phyloP scores from a whole-genome alignment of 2,797 vertebrate species.

The Ctenochaetus hawaiiensis region DNA sequence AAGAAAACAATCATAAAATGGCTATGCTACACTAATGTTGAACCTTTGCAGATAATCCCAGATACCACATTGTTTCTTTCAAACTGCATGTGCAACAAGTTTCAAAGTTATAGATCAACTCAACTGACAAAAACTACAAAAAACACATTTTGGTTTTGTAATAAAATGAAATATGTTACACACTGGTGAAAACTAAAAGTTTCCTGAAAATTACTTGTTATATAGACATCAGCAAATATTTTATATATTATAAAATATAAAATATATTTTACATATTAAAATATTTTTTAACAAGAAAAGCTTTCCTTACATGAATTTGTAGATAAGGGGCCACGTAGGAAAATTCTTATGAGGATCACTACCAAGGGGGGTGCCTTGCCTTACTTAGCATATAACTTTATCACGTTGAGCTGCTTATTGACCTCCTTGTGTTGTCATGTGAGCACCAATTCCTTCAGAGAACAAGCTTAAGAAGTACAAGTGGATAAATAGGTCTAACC shows the following conservation, averaged over 20 bases:
- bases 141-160: not conserved
- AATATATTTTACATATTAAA: not conserved
- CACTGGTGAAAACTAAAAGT: not conserved
- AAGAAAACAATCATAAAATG: not conserved
- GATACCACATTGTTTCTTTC: too few relatives aligned
- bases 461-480: not conserved
- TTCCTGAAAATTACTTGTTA: not conserved
- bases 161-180: not conserved
- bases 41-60: too few relatives aligned
- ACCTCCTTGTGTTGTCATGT: conserved; percentile 59
- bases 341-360: conserved; percentile 60
- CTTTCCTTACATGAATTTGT: conserved; percentile 46
- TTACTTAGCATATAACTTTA: conserved; percentile 60
- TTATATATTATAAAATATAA: too few relatives aligned
- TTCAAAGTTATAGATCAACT: not conserved
- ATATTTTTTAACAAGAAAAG: conserved; percentile 1
- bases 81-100: too few relatives aligned
- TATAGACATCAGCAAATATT: too few relatives aligned
- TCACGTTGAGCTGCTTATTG: conserved; percentile 77
- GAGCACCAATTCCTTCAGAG: conserved; percentile 31
- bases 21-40: not conserved
- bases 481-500: not conserved
- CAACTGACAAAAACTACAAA: not conserved
- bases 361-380: conserved; percentile 31
- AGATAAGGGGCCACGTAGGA: conserved; percentile 47